Evolutionary conservation across 2,888 invertebrate genomes (phyloP).

Genomic region (Amblyjoppa proteus): DNA sequence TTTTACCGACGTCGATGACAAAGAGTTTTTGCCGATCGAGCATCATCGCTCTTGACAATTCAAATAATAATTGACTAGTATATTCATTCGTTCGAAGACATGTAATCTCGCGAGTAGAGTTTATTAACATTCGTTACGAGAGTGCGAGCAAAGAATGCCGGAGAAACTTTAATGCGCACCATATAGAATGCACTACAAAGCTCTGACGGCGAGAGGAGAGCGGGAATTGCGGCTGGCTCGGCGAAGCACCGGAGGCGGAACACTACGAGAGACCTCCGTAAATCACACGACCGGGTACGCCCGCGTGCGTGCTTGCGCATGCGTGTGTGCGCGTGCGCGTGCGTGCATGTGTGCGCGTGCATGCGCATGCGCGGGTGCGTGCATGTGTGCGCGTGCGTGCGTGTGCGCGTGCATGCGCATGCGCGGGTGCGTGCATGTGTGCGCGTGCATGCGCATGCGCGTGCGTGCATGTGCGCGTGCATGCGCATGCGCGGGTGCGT

Average conservation of each 20-base stretch:
- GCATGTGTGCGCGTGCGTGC: background rate
- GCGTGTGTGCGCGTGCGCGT: background rate
- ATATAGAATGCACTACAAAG: background rate
- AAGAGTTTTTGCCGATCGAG: too few relatives aligned
- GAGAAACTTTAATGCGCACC: too few relatives aligned
- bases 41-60: background rate
- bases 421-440: background rate
- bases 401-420: background rate
- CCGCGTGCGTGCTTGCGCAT: background rate
- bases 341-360: background rate
- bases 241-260: slow-evolving; percentile 45
- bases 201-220: slow-evolving; percentile 3
- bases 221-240: slow-evolving; percentile 12
- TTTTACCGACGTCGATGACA: too few relatives aligned
- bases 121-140: too few relatives aligned
- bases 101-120: too few relatives aligned
- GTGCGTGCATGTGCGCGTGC: background rate
- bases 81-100: too few relatives aligned
- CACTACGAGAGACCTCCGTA: slow-evolving; percentile 49
- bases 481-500: too few relatives aligned
- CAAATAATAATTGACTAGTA: too few relatives aligned
- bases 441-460: background rate
- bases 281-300: slow-evolving; percentile 54
- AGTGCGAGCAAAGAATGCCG: too few relatives aligned
- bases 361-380: too few relatives aligned